phyloP scores from a whole-genome alignment of 2,113 vertebrate species.

The Leiothrix lutea region DNA sequence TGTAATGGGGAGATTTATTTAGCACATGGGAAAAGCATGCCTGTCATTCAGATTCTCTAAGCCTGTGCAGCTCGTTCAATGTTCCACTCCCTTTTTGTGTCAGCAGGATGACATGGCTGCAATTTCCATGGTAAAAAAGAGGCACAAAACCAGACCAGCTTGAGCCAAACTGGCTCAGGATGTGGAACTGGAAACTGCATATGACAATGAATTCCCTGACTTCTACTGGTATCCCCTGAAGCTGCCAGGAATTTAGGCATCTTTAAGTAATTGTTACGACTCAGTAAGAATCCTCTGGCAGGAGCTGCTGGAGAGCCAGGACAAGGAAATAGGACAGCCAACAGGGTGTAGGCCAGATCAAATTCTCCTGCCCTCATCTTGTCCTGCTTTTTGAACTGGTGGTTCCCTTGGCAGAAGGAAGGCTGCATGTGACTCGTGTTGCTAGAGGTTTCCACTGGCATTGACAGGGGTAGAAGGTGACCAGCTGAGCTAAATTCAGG shows the following conservation, averaged over 20 bases:
- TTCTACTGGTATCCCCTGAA: neutral
- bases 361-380: slow-evolving; percentile 3
- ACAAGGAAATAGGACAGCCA: slow-evolving; percentile 23
- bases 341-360: neutral
- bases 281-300: slow-evolving; percentile 37
- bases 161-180: slow-evolving; percentile 19
- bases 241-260: slow-evolving; percentile 46
- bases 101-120: neutral
- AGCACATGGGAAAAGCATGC: slow-evolving; percentile 9
- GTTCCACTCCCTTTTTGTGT: neutral
- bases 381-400: neutral
- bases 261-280: slow-evolving; percentile 54
- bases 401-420: neutral
- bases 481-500: neutral
- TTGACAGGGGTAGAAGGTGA: neutral
- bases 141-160: neutral
- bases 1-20: slow-evolving; percentile 49
- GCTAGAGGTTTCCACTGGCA: neutral
- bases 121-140: slow-evolving; percentile 16
- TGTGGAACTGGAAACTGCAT: neutral
- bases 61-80: neutral
- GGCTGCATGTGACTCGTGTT: neutral
- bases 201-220: neutral
- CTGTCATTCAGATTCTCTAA: slow-evolving; percentile 21
- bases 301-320: neutral